Percentiles rank a stretch among this genome's conserved stretches.
phyloP scores from a whole-genome alignment of 2,888 invertebrate species.

The Ischnura elegans region DNA sequence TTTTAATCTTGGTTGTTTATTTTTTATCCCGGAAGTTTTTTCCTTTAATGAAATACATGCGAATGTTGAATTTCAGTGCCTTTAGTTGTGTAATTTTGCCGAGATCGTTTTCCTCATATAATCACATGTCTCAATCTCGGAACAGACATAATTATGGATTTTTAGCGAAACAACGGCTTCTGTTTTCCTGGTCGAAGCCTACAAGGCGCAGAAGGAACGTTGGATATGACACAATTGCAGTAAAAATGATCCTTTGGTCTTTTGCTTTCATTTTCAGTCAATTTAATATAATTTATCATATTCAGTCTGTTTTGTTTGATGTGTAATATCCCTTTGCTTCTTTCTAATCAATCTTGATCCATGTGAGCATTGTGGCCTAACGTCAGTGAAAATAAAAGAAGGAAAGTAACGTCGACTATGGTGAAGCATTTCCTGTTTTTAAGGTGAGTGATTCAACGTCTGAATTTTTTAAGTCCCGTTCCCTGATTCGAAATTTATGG shows the following conservation, averaged over 20 bases:
- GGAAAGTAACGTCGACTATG: background rate
- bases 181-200: background rate
- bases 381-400: background rate
- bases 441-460: background rate
- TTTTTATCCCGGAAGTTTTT: too few species aligned
- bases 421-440: background rate
- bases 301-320: background rate
- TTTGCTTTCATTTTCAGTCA: background rate
- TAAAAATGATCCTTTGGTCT: too few species aligned
- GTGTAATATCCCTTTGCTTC: background rate
- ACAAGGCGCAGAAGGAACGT: background rate
- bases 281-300: background rate
- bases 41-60: too few species aligned
- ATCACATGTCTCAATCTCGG: background rate
- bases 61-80: too few species aligned
- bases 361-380: background rate
- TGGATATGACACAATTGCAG: background rate
- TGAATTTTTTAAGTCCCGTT: background rate
- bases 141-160: background rate
- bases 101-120: background rate
- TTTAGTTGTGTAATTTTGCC: too few species aligned
- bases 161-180: background rate
- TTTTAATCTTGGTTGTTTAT: too few species aligned
- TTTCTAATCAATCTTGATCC: background rate
- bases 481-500: too few species aligned